Percentiles rank a stretch among this genome's conserved stretches.
phyloP scores from a whole-genome alignment of 2,888 invertebrate species.

The Macrosoma leucophasiata region DNA sequence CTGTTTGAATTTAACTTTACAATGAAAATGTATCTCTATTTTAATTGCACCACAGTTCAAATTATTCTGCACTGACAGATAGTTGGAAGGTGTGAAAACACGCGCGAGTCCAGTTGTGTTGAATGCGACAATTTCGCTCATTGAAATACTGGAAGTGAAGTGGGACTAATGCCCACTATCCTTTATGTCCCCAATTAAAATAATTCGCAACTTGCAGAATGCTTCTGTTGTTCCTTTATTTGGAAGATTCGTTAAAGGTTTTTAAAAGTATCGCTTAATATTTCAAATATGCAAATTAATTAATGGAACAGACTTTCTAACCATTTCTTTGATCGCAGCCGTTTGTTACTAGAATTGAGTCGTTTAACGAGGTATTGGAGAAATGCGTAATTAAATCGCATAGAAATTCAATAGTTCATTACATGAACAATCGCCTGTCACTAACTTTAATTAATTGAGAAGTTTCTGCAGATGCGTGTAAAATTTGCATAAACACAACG shows the following conservation, averaged over 20 bases:
- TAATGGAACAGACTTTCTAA: too few species aligned
- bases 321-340: too few species aligned
- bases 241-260: too few species aligned
- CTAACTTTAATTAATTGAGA: slow-evolving; percentile 59
- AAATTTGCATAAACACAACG: slow-evolving; percentile 72
- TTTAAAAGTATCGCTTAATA: too few species aligned
- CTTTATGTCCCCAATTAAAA: slow-evolving; percentile 62
- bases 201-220: slow-evolving; percentile 37
- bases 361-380: too few species aligned
- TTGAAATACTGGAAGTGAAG: slow-evolving; percentile 53
- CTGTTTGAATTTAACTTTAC: too few species aligned
- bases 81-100: slow-evolving; percentile 57
- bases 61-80: slow-evolving; percentile 33
- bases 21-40: too few species aligned
- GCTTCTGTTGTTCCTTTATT: slow-evolving; percentile 25
- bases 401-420: too few species aligned
- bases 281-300: too few species aligned
- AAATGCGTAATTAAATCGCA: too few species aligned
- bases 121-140: slow-evolving; percentile 65
- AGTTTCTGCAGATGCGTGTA: slow-evolving; percentile 70
- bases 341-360: too few species aligned
- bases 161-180: slow-evolving; percentile 53
- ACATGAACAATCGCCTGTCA: slow-evolving; percentile 20
- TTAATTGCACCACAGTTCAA: too few species aligned
- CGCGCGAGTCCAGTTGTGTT: slow-evolving; percentile 34